Percentiles rank a stretch among this genome's conserved stretches.
phyloP scores from a whole-genome alignment of 1,140 invertebrate genomes.

The Pseudobourletiella spinata region DNA sequence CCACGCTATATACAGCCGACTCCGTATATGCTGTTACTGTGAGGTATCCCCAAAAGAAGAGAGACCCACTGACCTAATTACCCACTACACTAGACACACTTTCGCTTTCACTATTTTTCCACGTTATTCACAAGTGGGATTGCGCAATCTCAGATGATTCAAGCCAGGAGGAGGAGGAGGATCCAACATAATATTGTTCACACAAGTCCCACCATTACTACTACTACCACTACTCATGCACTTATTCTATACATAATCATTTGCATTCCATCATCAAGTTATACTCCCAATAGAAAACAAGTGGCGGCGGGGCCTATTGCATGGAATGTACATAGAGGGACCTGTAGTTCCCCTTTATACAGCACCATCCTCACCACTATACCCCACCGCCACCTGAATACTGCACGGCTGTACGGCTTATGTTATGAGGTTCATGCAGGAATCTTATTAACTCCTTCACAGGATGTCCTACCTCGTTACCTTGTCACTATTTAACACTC shows the following conservation, averaged over 20 bases:
- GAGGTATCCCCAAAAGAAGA: not conserved
- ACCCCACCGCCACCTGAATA: not conserved
- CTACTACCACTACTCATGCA: not conserved
- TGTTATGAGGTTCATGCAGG: too few relatives aligned
- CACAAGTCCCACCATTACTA: not conserved
- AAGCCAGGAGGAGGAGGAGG: too few relatives aligned
- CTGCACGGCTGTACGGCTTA: too few relatives aligned
- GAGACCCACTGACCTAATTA: constrained; percentile 47
- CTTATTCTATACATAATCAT: not conserved
- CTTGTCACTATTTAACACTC: constrained; percentile 15
- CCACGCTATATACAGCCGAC: not conserved
- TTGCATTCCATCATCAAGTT: not conserved
- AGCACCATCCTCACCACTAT: not conserved
- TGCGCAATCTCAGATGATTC: constrained; percentile 10
- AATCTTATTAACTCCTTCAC: not conserved
- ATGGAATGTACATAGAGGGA: too few relatives aligned
- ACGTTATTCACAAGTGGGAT: constrained; percentile 18
- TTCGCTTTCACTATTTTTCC: constrained; percentile 44
- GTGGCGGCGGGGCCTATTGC: too few relatives aligned
- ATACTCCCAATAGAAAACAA: not conserved
- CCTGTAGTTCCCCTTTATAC: not conserved
- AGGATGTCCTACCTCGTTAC: not conserved
- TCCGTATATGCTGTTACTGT: not conserved
- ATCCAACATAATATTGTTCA: not conserved
- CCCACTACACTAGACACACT: constrained; percentile 51